Base-by-base conservation (phyloP, 2,113 vertebrate species). In the Oncorhynchus clarkii region DNA sequence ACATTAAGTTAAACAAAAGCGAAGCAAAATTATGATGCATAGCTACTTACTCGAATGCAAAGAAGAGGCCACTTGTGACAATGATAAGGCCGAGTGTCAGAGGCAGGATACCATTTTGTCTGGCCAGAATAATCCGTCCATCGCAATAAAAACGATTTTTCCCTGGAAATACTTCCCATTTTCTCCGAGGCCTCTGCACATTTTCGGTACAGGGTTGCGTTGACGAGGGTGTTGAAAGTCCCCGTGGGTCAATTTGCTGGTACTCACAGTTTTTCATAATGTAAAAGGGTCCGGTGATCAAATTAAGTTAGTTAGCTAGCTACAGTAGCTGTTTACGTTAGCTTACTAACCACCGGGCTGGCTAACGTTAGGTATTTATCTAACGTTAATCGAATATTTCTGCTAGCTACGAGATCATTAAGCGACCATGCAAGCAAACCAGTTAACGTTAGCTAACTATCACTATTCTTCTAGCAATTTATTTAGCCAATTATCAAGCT, bases 91-190 rank as follows among this genome's bases (percentile, higher is more conserved):
- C 93, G 86, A 97, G 92, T 27, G 97, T 98, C 89, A 98, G 89
- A 18, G 91, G 95, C 75, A 98, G 95, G 80, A 98, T 94, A 22
- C 97, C 95, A 83, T 93, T 96, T 89, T 97, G 96, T 71, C 94
- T 91, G 26, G 95, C 93, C 72, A 96, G 89, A 84, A 98, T 97
- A 39, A 98, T 89, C 70, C 96, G 92, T 68, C 96, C 96, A 70
- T 95, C 94, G 93, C 96, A 97, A 87, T 87, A 96, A 84, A 97
- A 97, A 73, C 95, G 89, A 88, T 97, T 97, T 80, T 93, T 94
- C 57, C 96, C 96, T 6, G 96, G 95, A 87, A 97, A 98, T 78
- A 93, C 94, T 87, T 97, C 94, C 96, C 96, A 96, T 79, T 96
- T 96, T 79, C 94, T 95, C 68, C 90, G 93, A 14, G 84, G 89